phyloP scores from a whole-genome alignment of 30 jellyfish, hydroid and myxozoan species.

The Cassiopea andromeda region DNA sequence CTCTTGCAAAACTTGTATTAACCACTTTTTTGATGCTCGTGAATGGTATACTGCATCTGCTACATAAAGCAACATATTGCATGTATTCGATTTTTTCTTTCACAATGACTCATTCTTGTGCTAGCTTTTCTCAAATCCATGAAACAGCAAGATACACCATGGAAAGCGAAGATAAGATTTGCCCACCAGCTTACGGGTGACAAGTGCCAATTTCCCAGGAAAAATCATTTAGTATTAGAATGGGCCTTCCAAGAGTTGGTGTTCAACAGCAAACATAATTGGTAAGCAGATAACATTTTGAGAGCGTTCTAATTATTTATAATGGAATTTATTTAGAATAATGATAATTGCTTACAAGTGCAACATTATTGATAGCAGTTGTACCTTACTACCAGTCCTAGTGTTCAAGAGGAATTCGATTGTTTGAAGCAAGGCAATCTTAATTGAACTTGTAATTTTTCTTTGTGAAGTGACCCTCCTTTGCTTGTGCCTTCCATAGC shows the following conservation, averaged over 20 bases:
- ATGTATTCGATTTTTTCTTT: too few species aligned
- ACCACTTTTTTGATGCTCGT: too few species aligned
- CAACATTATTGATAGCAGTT: too few species aligned
- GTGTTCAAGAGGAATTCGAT: not conserved
- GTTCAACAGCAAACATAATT: constrained; percentile 8
- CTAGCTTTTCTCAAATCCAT: constrained; percentile 26
- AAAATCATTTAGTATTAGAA: constrained; percentile 41
- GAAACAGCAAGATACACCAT: constrained; percentile 34
- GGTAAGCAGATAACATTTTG: not conserved
- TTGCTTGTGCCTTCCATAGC: not conserved
- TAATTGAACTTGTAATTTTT: too few species aligned
- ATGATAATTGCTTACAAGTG: not conserved
- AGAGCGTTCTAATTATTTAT: not conserved
- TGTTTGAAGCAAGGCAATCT: not conserved
- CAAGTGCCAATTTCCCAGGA: constrained; percentile 35
- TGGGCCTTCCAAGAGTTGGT: constrained; percentile 68
- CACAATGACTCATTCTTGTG: not conserved
- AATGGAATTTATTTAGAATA: not conserved
- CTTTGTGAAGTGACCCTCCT: not conserved
- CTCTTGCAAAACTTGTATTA: too few species aligned
- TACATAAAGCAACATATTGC: too few species aligned
- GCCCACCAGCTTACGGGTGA: constrained; percentile 31
- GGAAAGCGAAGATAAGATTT: constrained; percentile 22
- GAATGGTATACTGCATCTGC: too few species aligned
- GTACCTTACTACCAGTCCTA: too few species aligned